phyloP scores from a whole-genome alignment of 2,888 invertebrate species.

The Mystacides longicornis region DNA sequence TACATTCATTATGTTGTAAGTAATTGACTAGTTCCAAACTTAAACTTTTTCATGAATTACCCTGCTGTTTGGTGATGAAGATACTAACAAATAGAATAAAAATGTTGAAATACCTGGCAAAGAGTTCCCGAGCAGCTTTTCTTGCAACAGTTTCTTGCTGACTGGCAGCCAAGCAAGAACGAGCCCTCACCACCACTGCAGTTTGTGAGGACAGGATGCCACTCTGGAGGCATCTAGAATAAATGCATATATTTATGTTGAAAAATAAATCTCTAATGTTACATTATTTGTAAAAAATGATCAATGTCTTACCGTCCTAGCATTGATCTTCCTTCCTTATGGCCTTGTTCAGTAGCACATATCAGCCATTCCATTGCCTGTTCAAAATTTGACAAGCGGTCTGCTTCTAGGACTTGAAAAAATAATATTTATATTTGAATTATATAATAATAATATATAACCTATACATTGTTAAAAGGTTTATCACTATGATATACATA shows the following conservation, averaged over 20 bases:
- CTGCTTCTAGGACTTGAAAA: constrained; percentile 56
- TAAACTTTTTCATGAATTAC: too few species aligned
- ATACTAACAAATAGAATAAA: too few species aligned
- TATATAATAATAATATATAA: too few species aligned
- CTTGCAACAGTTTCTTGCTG: constrained; percentile 81
- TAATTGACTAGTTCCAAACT: too few species aligned
- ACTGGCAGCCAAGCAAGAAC: constrained; percentile 74
- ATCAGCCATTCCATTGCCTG: constrained; percentile 86
- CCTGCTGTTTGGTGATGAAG: too few species aligned
- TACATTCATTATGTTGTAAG: too few species aligned
- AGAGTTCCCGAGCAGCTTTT: constrained; percentile 80
- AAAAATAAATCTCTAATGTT: not conserved
- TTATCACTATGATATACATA: too few species aligned
- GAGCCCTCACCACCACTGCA: constrained; percentile 45
- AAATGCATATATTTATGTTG: too few species aligned
- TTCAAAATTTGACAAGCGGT: constrained; percentile 67
- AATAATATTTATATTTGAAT: constrained; percentile 1
- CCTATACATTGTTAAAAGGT: too few species aligned
- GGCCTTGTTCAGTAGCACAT: constrained; percentile 89
- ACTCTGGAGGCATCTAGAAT: constrained; percentile 57
- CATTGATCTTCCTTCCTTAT: constrained; percentile 75
- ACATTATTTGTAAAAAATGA: not conserved
- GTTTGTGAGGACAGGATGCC: constrained; percentile 49
- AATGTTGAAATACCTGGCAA: constrained; percentile 57
- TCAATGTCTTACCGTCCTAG: constrained; percentile 45